Base-by-base conservation (phyloP, 2,888 invertebrate species). In the Bibio marci region DNA sequence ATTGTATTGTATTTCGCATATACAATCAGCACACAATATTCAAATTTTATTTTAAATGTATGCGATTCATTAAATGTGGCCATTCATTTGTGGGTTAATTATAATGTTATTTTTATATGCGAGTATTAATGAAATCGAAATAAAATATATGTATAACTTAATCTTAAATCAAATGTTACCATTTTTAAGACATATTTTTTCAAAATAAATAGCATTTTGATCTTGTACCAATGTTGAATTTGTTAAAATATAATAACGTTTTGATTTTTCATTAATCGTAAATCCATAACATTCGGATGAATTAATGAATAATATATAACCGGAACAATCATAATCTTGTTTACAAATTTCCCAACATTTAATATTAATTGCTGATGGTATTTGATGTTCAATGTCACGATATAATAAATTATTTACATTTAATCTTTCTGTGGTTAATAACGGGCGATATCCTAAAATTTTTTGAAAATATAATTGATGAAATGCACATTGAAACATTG, bases 401-500 rank as follows among this genome's bases (percentile, higher is more conserved):
- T 43, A 40, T 19, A 38, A 19, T 18, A 28, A 19, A 38, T 15
- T 41, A 30, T 18, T 37, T 27, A 31, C 19, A 43, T 41, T 11
- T 27, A 31, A 44, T 42, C 4, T 19, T 5, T 3, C 19, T 6
- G 14, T 8, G 35, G 22, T 22, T 8, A 28, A 4, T 12, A 28
- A 28, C 5, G 61, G 61, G 3, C 61, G 56, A 48, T 55, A 60
- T 7, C 61, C 61, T 13, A 61, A 52, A 37, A 59, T 56, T 46
- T 61, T 61, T 47, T 60, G 58, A 45, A 61, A 50, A 44, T 58
- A 56, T 50, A 59, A 44, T 50, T 59, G 58, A 42, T 60, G 53
- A 37, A 56, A 44, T 8, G 61, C 58, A 44, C 61, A 61, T 46
- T 59, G 22, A 22, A 6, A 53, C 39, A 59, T 53, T 30, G 57